A percentile compares a stretch with the other conserved stretches of the same genome.
Conservation (phyloP, 2,797 vertebrate genomes). For the Australoheros facetus region DNA sequence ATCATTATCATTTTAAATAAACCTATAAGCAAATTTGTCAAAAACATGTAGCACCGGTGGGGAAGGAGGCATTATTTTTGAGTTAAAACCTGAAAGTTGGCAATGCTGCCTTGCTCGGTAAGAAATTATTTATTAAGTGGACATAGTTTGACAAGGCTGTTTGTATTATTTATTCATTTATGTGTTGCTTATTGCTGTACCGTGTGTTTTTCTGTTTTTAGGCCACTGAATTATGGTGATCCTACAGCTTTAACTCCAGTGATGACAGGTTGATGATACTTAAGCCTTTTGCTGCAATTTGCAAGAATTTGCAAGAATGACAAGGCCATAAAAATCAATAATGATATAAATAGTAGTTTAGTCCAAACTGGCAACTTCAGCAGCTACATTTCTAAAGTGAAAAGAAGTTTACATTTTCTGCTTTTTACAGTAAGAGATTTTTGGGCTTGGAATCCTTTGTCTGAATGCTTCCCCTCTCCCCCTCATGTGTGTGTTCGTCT, state of each 20-base stretch:
- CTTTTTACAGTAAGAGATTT: slow-evolving; percentile 73
- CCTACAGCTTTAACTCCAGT: neutral
- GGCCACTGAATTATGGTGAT: neutral
- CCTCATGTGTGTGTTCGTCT: slow-evolving; percentile 61
- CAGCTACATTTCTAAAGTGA: slow-evolving; percentile 75
- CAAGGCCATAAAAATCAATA: slow-evolving; percentile 66
- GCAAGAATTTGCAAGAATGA: slow-evolving; percentile 68
- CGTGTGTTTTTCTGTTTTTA: neutral
- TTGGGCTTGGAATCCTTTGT: slow-evolving; percentile 56
- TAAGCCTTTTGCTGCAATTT: slow-evolving; percentile 65
- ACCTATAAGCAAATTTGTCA: neutral
- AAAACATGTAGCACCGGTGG: neutral
- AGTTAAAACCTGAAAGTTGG: neutral
- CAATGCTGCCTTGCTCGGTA: neutral
- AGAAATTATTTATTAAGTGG: neutral
- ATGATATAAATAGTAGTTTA: slow-evolving; percentile 57
- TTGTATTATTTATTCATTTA: neutral
- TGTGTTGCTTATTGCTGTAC: neutral
- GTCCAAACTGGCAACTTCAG: slow-evolving; percentile 64
- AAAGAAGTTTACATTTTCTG: slow-evolving; percentile 80
- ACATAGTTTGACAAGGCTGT: neutral
- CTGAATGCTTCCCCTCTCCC: slow-evolving; percentile 56
- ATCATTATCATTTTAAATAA: neutral
- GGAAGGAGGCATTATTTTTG: neutral
- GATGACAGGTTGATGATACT: slow-evolving; percentile 28